Evolutionary conservation across 2,888 invertebrate species (phyloP).

Genomic region (Yponomeuta plumbellus): DNA sequence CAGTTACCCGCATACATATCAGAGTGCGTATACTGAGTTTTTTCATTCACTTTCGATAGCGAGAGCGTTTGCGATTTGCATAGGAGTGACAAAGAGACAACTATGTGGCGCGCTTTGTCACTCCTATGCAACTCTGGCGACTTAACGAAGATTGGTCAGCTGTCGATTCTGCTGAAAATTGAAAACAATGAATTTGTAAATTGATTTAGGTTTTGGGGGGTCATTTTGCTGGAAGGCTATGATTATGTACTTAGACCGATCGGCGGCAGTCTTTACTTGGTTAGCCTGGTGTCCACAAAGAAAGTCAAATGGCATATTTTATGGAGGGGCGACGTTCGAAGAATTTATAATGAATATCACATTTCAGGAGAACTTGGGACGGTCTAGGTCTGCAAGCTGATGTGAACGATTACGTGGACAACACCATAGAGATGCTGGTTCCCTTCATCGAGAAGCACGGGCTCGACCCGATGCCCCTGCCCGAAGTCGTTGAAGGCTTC

Average conservation of each 20-base stretch:
- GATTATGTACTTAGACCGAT: too few relatives aligned
- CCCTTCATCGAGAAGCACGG: constrained; percentile 56
- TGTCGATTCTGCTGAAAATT: neutral
- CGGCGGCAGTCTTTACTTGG: too few relatives aligned
- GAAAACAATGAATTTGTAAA: neutral
- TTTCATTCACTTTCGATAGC: too few relatives aligned
- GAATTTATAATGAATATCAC: neutral
- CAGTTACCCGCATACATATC: too few relatives aligned
- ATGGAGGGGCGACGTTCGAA: neutral
- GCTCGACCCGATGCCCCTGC: constrained; percentile 68
- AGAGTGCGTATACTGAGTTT: too few relatives aligned
- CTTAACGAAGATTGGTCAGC: neutral
- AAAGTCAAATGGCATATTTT: too few relatives aligned
- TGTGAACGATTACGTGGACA: constrained; percentile 67
- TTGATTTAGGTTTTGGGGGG: neutral
- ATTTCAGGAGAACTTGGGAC: constrained; percentile 43
- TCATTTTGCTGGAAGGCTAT: too few relatives aligned
- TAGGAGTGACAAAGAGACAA: too few relatives aligned
- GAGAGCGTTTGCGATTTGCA: too few relatives aligned
- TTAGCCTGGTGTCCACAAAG: too few relatives aligned
- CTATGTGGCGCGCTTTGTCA: too few relatives aligned
- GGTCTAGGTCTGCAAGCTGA: constrained; percentile 48
- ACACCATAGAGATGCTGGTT: constrained; percentile 53
- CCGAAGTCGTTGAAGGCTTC: constrained; percentile 64
- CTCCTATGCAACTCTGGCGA: too few relatives aligned